These are phyloP conservation scores for Pammene aurita DNA, from an alignment of 2,888 invertebrate species.

Conservation along the genomic window DNA sequence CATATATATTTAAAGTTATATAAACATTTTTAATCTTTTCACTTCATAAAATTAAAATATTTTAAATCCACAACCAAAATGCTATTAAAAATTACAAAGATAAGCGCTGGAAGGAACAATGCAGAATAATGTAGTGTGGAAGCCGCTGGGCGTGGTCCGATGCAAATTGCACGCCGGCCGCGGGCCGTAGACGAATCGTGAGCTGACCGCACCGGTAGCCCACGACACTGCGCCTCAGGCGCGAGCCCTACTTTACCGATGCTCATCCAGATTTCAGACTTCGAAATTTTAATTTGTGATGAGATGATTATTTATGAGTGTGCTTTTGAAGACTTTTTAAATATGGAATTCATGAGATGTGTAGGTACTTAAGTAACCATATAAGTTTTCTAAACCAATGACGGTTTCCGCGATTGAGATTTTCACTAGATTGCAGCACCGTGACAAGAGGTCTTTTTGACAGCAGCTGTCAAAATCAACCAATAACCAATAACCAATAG, in stretches of 20 bases:
- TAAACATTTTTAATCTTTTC: too few relatives aligned
- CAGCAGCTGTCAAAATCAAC: too few relatives aligned
- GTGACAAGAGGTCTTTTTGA: too few relatives aligned
- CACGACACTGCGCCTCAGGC: constrained; percentile 62
- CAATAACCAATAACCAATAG: too few relatives aligned
- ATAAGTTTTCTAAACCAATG: too few relatives aligned
- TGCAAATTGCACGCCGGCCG: constrained; percentile 76
- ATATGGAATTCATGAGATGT: background rate
- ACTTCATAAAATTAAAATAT: background rate
- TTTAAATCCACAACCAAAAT: constrained; percentile 46
- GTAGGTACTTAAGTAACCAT: background rate
- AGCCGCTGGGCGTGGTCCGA: constrained; percentile 75
- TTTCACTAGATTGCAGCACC: too few relatives aligned
- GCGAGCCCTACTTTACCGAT: constrained; percentile 48
- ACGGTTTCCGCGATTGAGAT: too few relatives aligned
- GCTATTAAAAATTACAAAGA: constrained; percentile 49
- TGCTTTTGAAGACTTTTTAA: background rate
- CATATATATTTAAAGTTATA: too few relatives aligned
- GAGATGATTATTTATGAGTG: constrained; percentile 34
- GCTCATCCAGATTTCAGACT: constrained; percentile 42
- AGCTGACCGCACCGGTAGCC: constrained; percentile 78
- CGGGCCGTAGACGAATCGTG: constrained; percentile 77
- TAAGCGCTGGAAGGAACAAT: constrained; percentile 62
- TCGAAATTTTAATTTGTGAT: constrained; percentile 46
- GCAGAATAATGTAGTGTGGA: constrained; percentile 65